These are phyloP conservation scores for Clarias laeviceps DNA, from an alignment of 2,797 vertebrate species.

Conservation along the genomic window DNA sequence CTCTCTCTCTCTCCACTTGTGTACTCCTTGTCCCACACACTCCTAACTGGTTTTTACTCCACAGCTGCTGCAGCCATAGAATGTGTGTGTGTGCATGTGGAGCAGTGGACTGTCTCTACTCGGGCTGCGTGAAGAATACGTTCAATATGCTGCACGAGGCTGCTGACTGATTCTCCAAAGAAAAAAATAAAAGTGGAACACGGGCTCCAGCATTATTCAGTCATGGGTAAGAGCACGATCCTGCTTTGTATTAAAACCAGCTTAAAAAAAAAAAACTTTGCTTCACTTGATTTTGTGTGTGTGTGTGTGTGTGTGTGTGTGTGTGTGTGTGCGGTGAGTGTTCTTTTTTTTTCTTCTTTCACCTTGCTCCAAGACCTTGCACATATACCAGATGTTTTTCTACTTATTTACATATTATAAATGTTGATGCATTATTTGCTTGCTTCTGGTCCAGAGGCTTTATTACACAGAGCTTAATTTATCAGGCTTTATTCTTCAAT, in stretches of 20 bases:
- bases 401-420: background rate
- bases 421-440: background rate
- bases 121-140: conserved; percentile 11
- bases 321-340: background rate
- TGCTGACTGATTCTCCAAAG: conserved; percentile 31
- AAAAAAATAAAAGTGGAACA: conserved; percentile 32
- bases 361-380: background rate
- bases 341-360: background rate
- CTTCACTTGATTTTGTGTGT: background rate
- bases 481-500: background rate
- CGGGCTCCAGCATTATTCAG: conserved; percentile 26
- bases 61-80: conserved; percentile 31
- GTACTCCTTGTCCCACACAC: conserved; percentile 33
- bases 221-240: conserved; percentile 21
- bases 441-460: background rate
- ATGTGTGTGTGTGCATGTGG: conserved; percentile 19
- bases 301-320: background rate
- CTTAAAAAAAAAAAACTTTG: conserved; percentile 15
- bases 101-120: conserved; percentile 24
- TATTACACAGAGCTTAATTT: background rate
- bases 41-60: conserved; percentile 32
- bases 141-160: conserved; percentile 41
- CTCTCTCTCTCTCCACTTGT: conserved; percentile 28
- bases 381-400: background rate
- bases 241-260: background rate